Percentiles rank a stretch among this genome's conserved stretches.
These are phyloP conservation scores for Passer montanus DNA, from an alignment of 2,113 vertebrate species.

Conservation along the genomic window DNA sequence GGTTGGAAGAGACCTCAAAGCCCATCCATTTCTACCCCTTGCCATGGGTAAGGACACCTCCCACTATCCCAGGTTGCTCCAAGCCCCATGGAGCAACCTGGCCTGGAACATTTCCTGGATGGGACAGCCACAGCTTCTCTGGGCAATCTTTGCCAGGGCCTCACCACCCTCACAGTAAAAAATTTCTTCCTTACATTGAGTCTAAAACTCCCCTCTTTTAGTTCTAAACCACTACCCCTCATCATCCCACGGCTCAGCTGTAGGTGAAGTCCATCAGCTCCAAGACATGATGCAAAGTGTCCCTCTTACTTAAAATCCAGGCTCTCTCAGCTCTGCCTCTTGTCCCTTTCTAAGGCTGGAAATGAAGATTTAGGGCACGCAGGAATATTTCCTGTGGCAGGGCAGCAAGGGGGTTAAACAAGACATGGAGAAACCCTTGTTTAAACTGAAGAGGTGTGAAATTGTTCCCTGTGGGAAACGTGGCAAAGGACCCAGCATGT, in stretches of 20 bases:
- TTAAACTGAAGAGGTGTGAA: neutral
- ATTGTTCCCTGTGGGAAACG: neutral
- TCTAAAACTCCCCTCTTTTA: neutral
- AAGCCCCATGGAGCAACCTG: fast-evolving
- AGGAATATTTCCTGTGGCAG: neutral
- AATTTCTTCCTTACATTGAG: fast-evolving
- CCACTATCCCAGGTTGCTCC: fast-evolving
- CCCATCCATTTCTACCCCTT: fast-evolving
- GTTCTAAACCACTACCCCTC: neutral
- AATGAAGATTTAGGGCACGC: neutral
- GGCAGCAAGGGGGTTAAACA: neutral
- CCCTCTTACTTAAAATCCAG: neutral
- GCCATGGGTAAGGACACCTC: neutral
- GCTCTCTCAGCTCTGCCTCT: neutral
- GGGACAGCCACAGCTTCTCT: neutral
- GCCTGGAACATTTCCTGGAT: neutral
- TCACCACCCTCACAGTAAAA: fast-evolving
- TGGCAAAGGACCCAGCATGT: fast-evolving
- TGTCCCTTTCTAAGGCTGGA: neutral
- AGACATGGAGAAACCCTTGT: neutral
- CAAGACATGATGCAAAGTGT: neutral
- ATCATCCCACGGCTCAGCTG: neutral
- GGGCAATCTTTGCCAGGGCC: neutral
- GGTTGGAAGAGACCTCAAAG: neutral
- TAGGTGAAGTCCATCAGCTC: neutral